Conservation (phyloP, 2,113 vertebrate species). For the Helogale parvula region DNA sequence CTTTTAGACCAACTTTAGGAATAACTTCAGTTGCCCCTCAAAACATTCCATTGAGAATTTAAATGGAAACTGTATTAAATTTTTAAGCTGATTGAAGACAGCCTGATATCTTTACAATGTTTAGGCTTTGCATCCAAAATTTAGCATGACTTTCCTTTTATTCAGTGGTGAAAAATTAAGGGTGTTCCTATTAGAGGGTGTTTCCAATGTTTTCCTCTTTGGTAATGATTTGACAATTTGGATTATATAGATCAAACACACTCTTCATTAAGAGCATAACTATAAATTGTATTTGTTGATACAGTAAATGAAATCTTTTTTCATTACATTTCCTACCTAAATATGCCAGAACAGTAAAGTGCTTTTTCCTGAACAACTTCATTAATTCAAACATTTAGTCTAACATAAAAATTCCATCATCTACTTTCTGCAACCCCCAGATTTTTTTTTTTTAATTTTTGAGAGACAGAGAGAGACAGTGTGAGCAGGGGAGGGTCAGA, state of each 20-base stretch:
- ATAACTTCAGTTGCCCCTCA: neutral
- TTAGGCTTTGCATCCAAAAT: neutral
- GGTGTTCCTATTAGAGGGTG: neutral
- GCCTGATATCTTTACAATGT: neutral
- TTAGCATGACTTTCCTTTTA: neutral
- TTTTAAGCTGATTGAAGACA: conserved; percentile 7
- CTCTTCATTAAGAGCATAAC: neutral
- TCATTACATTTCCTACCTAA: neutral
- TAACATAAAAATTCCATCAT: neutral
- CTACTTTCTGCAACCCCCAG: neutral
- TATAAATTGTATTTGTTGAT: neutral
- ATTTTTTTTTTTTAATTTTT: neutral
- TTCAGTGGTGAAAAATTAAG: neutral
- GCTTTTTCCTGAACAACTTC: neutral
- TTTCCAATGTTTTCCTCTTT: neutral
- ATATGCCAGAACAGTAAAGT: neutral
- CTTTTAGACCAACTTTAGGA: neutral
- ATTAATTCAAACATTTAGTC: conserved; percentile 10
- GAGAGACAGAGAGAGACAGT: too few relatives aligned
- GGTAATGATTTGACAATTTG: neutral
- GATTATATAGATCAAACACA: neutral
- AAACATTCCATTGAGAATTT: neutral
- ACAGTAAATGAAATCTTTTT: neutral
- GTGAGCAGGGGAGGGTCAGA: too few relatives aligned
- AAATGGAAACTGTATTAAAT: neutral